A percentile compares a stretch with the other conserved stretches of the same genome.
Evolutionary conservation across 2,797 vertebrate genomes (phyloP).

Genomic region (Moxostoma hubbsi): DNA sequence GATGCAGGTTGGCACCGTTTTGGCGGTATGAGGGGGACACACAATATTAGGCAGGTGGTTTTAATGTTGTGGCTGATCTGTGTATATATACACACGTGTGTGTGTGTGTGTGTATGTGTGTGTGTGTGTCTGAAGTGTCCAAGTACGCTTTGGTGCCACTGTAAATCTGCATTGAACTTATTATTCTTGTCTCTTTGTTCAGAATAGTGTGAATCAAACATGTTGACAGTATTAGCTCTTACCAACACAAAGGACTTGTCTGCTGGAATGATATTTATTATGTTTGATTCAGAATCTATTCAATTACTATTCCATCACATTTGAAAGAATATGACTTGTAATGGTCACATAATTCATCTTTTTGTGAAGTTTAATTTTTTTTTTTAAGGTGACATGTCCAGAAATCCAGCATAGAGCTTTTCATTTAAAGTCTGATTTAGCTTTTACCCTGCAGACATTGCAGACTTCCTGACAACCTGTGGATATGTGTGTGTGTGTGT

Average conservation of each 20-base stretch:
- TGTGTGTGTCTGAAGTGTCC: too few species aligned
- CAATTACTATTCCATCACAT: background rate
- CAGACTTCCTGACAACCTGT: conserved; percentile 15
- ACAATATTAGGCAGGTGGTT: too few species aligned
- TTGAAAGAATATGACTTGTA: background rate
- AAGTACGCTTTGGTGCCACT: too few species aligned
- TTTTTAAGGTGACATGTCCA: background rate
- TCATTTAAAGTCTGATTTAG: conserved; percentile 37
- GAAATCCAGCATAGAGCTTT: conserved; percentile 16
- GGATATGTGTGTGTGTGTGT: background rate
- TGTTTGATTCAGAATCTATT: background rate
- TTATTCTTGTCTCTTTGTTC: background rate
- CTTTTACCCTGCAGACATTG: conserved; percentile 26
- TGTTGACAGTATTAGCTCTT: background rate
- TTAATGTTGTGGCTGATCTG: too few species aligned
- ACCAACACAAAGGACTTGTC: background rate
- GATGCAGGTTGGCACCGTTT: too few species aligned
- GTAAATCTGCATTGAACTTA: too few species aligned
- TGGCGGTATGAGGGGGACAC: too few species aligned
- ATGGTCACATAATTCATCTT: background rate
- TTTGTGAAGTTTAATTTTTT: conserved; percentile 5
- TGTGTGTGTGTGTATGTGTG: too few species aligned
- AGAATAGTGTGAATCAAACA: background rate
- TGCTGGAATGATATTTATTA: background rate
- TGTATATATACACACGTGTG: too few species aligned